phyloP scores from a whole-genome alignment of 1,140 invertebrate genomes.

The Babylonia areolata region DNA sequence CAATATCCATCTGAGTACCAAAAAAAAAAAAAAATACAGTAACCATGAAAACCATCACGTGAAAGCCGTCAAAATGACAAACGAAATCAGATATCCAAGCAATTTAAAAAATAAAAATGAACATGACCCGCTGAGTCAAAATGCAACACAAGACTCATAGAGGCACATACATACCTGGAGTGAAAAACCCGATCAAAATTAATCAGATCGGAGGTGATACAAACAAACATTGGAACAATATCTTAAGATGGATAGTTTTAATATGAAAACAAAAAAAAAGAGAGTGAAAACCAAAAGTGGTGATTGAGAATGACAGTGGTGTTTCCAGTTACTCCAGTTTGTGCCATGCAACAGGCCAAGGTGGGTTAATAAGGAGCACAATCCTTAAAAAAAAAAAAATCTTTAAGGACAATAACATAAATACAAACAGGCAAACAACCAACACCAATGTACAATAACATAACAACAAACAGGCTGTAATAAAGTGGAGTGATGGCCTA shows the following conservation, averaged over 20 bases:
- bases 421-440: too few species aligned
- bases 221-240: too few species aligned
- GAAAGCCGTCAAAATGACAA: not conserved
- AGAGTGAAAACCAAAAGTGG: not conserved
- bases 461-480: too few species aligned
- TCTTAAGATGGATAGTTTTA: too few species aligned
- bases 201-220: not conserved
- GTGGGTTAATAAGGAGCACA: too few species aligned
- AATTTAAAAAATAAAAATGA: not conserved
- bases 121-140: not conserved
- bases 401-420: too few species aligned
- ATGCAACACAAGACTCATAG: not conserved
- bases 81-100: not conserved
- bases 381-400: too few species aligned
- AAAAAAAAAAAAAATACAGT: not conserved
- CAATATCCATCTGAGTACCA: too few species aligned
- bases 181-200: too few species aligned
- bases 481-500: too few species aligned
- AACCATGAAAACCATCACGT: not conserved
- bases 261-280: not conserved
- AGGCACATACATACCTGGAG: too few species aligned
- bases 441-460: too few species aligned
- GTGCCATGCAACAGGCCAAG: not conserved
- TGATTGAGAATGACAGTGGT: not conserved
- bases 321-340: not conserved